Base-by-base conservation (phyloP, 2,888 invertebrate genomes). In the Chloroclystis v-ata region DNA sequence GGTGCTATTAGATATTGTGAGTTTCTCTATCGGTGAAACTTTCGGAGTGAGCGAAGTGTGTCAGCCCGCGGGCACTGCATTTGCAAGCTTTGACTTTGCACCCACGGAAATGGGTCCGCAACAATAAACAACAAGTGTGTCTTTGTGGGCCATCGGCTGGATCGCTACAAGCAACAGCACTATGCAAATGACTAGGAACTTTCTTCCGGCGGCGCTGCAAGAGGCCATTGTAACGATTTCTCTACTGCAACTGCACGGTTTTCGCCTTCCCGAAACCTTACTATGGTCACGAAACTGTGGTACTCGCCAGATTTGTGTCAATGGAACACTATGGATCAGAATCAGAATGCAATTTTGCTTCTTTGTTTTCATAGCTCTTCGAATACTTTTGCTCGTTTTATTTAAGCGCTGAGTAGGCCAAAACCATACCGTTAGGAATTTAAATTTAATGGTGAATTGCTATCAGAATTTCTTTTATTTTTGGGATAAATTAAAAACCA, bases 11-110 rank as follows among this genome's bases (percentile, higher is more conserved):
- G 79, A 82, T 80, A 81, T 80, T 78, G 82, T 81, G 74, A 76
- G 78, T 85, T 85, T 87, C 86, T 85, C 84, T 79, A 77, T 76
- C 67, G 82, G 82, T 78, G 85, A 85, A 87, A 86, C 85, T 82
- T 83, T 83, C 75, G 73, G 78, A 80, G 76, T 75, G 72, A 77
- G 74, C 74, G 71, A 83, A 84, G 80, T 83, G 74, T 81, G 82
- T 75, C 84, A 72, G 67, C 69, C 67, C 67, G 68, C 72, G 61
- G 72, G 71, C 70, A 67, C 58, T 67, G 63, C 50, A 58, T 65
- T 64, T 63, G 63, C 61, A 63, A 71, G 71, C 75, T 56, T 54
- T 47, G 56, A 47, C 45, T 77, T 77, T 75, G 83, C 81, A 79
- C 78, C 78, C 78, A 78, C 76, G 78, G 81, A 84, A 82, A 85